Conservation (phyloP, 2,888 invertebrate species). For the Eubasilissa splendida region DNA sequence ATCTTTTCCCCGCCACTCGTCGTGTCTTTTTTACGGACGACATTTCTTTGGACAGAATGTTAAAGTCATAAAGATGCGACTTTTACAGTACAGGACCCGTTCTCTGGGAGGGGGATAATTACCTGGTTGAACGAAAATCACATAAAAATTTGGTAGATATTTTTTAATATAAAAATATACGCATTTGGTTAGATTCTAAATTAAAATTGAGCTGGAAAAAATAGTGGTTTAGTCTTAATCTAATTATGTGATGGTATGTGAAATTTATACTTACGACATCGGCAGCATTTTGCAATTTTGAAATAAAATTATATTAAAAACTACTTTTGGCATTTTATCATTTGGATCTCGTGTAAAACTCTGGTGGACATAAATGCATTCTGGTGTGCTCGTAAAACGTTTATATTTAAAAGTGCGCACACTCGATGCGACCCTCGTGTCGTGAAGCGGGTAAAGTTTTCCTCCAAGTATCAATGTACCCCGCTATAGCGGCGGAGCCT, state of each 20-base stretch:
- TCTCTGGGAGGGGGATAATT: neutral
- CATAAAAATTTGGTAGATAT: neutral
- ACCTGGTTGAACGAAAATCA: neutral
- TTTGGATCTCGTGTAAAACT: neutral
- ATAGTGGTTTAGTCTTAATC: neutral
- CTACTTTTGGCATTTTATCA: neutral
- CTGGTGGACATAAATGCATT: conserved; percentile 35
- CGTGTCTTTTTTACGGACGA: conserved; percentile 28
- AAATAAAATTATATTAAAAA: conserved; percentile 17
- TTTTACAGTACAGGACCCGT: neutral
- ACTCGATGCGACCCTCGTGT: conserved; percentile 31
- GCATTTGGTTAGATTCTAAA: neutral
- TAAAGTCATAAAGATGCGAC: conserved; percentile 33
- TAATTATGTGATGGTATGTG: neutral
- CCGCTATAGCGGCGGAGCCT: neutral
- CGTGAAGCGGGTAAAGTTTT: conserved; percentile 59
- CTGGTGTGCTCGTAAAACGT: conserved; percentile 53
- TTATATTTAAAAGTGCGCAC: conserved; percentile 50
- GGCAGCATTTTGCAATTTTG: neutral
- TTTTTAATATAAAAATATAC: neutral
- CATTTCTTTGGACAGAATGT: conserved; percentile 46
- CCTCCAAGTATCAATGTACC: conserved; percentile 69
- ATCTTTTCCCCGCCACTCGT: conserved; percentile 15
- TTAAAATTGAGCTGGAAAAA: neutral
- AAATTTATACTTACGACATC: conserved; percentile 27